phyloP scores from a whole-genome alignment of 2,797 vertebrate species.

The Tangara arthus region DNA sequence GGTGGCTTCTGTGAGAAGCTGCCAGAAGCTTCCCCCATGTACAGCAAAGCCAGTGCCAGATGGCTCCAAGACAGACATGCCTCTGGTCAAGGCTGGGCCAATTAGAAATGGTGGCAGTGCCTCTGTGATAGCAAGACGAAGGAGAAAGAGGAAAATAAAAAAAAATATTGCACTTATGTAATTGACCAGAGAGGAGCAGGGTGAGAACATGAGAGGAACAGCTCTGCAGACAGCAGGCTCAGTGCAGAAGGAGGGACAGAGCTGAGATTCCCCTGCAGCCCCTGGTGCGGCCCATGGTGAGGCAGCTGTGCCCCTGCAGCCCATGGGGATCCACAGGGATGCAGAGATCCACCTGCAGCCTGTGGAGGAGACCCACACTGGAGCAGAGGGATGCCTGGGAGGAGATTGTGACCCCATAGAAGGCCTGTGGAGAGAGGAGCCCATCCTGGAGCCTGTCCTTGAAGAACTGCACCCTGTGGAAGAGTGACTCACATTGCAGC shows the following conservation, averaged over 20 bases:
- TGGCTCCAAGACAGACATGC: fast-evolving
- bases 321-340: background rate
- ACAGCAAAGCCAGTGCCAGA: background rate
- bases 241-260: background rate
- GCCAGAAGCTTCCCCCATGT: background rate
- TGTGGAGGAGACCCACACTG: fast-evolving
- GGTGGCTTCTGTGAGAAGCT: background rate
- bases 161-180: background rate
- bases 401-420: fast-evolving
- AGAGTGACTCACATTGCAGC: background rate
- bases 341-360: background rate
- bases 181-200: background rate
- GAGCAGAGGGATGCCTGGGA: background rate
- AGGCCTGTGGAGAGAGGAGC: background rate
- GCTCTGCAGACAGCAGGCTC: background rate
- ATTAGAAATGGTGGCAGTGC: background rate
- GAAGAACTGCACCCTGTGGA: background rate
- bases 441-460: background rate
- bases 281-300: fast-evolving
- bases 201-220: no score
- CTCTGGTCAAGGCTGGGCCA: background rate
- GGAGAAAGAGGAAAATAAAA: background rate
- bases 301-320: background rate
- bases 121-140: background rate
- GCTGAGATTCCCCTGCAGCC: background rate